phyloP scores from a whole-genome alignment of 2,888 invertebrate genomes.

The Patella pellucida region DNA sequence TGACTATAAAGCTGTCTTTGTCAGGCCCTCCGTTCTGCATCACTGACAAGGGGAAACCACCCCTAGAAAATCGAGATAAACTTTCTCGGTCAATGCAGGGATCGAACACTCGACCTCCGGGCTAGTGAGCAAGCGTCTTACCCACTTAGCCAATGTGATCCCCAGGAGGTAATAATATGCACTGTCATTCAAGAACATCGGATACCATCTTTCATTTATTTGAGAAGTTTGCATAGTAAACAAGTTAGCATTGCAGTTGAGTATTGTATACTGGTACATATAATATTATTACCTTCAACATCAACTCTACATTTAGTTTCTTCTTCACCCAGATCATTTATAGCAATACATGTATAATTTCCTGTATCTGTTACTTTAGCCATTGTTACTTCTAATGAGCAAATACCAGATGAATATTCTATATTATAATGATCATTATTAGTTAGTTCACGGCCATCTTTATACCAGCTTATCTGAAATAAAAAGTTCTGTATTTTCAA shows the following conservation, averaged over 20 bases:
- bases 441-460: conserved; percentile 91
- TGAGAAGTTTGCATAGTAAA: neutral
- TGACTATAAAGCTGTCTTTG: too few relatives aligned
- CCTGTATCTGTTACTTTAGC: conserved; percentile 96
- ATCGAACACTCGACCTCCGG: too few relatives aligned
- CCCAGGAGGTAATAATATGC: too few relatives aligned
- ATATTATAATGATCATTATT: conserved; percentile 86
- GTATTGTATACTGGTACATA: neutral
- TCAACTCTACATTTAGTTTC: conserved; percentile 88
- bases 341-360: conserved; percentile 93
- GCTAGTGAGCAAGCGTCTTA: too few relatives aligned
- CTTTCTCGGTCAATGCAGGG: too few relatives aligned
- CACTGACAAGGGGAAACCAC: too few relatives aligned
- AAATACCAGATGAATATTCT: conserved; percentile 93
- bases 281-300: conserved; percentile 58
- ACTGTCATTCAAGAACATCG: too few relatives aligned
- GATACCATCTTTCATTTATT: too few relatives aligned
- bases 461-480: conserved; percentile 77
- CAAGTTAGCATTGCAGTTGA: neutral
- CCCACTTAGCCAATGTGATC: too few relatives aligned
- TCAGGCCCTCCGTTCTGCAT: too few relatives aligned
- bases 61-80: too few relatives aligned
- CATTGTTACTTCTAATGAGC: conserved; percentile 95
- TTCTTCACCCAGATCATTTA: conserved; percentile 93
- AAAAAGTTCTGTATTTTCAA: too few relatives aligned